Evolutionary conservation across 92 coral and sea anemone species (phyloP), one percentile per base, ranked within the genome.

Genomic region (Desmophyllum pertusum): DNA sequence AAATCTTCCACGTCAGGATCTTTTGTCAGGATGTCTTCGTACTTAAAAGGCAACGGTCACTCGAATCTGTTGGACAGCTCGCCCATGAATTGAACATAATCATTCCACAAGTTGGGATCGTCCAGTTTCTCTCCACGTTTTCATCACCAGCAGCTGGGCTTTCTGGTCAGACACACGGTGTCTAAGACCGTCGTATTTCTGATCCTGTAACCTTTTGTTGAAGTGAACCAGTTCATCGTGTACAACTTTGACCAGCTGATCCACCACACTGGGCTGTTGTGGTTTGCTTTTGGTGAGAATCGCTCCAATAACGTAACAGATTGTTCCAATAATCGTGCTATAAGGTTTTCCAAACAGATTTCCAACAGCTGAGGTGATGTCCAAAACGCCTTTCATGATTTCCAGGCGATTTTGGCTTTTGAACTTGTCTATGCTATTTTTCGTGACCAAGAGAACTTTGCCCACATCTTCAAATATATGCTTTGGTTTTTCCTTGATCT

Each of bases 41-140:
- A 78, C 31, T 61, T 29, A 30, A 78, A 78, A 0, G 83, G 51
- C 23, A 78, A 37, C 4, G 86, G 78, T 21, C 41, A 40, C 51
- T 81, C 78, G 0, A 81, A 46, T 35, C 77, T 69, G 65, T n/a
- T n/a, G n/a, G n/a, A n/a, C n/a, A n/a, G 69, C 43, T 81, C 78
- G 25, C 86, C 86, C 67, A 81, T 29, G 70, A 81, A 81, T 9
- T 81, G 78, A n/a, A 52, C 37, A 21, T 68, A 81, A 17, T 70
- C 67, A 71, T 81, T 81, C 86, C 78, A 81, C 68, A 81, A 14
- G 21, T 30, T 38, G 11, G 45, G 43, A 21, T 81, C 86, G 6
- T 81, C 77, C 23, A 81, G 37, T 33, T 45, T 70, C 31, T 81
- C 86, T 18, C 51, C 69, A 30, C 39, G 31, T 30, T 27, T 33